Base-by-base conservation (phyloP, 2,888 invertebrate species). In the Cosmia pyralina region DNA sequence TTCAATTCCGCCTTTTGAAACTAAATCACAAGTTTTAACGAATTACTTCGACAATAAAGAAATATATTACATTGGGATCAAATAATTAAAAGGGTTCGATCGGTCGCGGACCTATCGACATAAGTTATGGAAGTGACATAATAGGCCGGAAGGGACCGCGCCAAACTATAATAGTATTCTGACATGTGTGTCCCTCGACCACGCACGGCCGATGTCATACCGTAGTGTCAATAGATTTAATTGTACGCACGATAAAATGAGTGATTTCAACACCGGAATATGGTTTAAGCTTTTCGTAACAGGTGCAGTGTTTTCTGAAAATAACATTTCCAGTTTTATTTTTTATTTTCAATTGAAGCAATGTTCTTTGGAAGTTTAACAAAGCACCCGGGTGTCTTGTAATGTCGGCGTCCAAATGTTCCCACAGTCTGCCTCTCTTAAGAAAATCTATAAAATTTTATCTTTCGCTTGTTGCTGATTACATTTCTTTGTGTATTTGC, bases 1-100 rank as follows among this genome's bases (percentile, higher is more conserved):
- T 93, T 94, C 93, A 94, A 94, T 93, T 92, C 91, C 86, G 90
- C 90, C 94, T 94, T 94, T 94, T 93, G 93, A 94, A 94, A 94
- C 93, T 93, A 92, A 94, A 93, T 94, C 91, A 90, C 90, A 93
- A 95, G 93, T 94, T 94, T 92, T 91, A 91, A 92, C 90, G 91
- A 92, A 95, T 93, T 92, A 93, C 92, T 93, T 91, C 90, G 90
- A 93, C 93, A 94, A 93, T 94, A 91, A 91, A 88, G 89, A 89
- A 89, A 91, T 92, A 91, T 90, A 89, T 89, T 88, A 90, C 90
- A 92, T 88, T 88, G 81, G 83, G 85, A 89, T 90, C 88, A 87
- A 88, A 87, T 86, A 81, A 83, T 84, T 82, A 78, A 78, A 63
- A 65, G 75, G 72, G 52, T 73, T 81, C 81, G 83, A 85, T 82